A percentile compares a stretch with the other conserved stretches of the same genome.
Conservation (phyloP, 2,888 invertebrate genomes). For the Selenia dentaria region DNA sequence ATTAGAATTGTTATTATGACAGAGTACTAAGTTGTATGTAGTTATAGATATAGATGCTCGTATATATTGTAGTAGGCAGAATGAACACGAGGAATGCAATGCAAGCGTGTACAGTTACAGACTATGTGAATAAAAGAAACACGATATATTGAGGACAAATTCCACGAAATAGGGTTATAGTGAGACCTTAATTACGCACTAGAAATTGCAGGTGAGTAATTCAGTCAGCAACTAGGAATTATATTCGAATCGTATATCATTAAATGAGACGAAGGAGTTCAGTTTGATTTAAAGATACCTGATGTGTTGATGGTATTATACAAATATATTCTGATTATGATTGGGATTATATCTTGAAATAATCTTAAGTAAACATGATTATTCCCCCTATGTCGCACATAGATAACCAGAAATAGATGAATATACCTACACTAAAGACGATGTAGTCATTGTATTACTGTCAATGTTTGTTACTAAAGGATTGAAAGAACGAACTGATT, state of each 20-base stretch:
- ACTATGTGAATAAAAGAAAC: slow-evolving; percentile 38
- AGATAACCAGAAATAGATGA: too few species aligned
- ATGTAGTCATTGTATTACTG: too few species aligned
- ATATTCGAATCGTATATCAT: slow-evolving; percentile 9
- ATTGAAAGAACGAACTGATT: background rate
- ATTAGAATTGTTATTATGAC: background rate
- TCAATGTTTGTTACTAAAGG: too few species aligned
- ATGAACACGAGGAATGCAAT: slow-evolving; percentile 60
- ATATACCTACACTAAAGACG: too few species aligned
- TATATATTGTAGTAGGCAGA: slow-evolving; percentile 36
- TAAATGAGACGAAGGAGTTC: background rate
- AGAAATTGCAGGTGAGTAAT: slow-evolving; percentile 20
- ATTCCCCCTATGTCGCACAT: too few species aligned
- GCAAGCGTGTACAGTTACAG: slow-evolving; percentile 52
- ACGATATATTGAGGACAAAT: slow-evolving; percentile 36
- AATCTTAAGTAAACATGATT: too few species aligned
- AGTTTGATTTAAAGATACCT: too few species aligned
- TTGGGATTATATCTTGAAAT: too few species aligned
- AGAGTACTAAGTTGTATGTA: slow-evolving; percentile 4
- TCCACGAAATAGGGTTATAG: slow-evolving; percentile 28
- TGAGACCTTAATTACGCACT: slow-evolving; percentile 18
- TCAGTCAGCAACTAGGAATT: slow-evolving; percentile 12
- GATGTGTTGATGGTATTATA: too few species aligned
- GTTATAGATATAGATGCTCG: slow-evolving; percentile 1
- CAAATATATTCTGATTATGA: too few species aligned